These are phyloP conservation scores for Tetrao urogallus DNA, from an alignment of 2,113 vertebrate genomes.

Conservation along the genomic window DNA sequence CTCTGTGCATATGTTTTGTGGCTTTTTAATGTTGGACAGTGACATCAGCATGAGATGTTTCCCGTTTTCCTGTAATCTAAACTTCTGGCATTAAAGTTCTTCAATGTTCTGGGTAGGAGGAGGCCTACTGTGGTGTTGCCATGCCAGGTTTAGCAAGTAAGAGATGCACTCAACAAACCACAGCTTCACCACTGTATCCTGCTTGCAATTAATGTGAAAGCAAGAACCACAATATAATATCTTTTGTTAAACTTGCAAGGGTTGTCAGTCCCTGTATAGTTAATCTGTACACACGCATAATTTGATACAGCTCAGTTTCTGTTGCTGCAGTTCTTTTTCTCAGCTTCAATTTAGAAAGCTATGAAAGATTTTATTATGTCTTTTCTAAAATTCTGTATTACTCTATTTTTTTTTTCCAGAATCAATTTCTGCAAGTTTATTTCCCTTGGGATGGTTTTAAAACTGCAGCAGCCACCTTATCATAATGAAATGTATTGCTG, in stretches of 20 bases:
- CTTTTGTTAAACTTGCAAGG: not conserved
- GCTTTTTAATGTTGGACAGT: not conserved
- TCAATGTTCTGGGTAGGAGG: not conserved
- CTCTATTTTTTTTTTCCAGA: not conserved
- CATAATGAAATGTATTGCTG: not conserved
- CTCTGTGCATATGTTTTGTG: not conserved
- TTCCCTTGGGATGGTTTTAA: not conserved
- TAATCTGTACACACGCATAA: not conserved
- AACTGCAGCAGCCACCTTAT: not conserved
- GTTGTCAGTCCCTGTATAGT: not conserved
- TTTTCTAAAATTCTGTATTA: not conserved
- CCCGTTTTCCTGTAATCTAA: not conserved
- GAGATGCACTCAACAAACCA: not conserved
- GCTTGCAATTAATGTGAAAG: not conserved
- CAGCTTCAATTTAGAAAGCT: not conserved
- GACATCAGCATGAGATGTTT: not conserved
- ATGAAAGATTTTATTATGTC: not conserved
- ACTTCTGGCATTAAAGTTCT: not conserved
- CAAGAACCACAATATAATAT: not conserved
- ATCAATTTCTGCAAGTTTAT: not conserved
- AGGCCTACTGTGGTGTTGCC: not conserved
- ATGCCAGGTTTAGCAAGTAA: not conserved
- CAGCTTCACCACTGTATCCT: not conserved
- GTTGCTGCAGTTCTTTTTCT: not conserved
- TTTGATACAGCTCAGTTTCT: not conserved